A percentile compares a stretch with the other conserved stretches of the same genome.
These are phyloP conservation scores for Sebastes trivittatus DNA, from an alignment of 2,797 vertebrate species.

Conservation along the genomic window DNA sequence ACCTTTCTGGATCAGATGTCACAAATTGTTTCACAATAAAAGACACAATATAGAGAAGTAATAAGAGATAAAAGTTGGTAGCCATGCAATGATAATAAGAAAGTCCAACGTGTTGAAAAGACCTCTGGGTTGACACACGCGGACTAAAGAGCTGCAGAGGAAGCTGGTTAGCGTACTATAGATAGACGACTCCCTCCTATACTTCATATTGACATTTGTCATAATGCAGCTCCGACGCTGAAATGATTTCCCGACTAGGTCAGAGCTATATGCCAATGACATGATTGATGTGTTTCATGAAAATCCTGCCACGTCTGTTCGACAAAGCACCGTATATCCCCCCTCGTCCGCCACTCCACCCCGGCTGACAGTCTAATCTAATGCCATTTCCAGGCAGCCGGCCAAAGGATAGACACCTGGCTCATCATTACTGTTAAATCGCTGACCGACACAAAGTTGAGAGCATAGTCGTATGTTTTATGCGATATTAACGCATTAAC, in stretches of 20 bases:
- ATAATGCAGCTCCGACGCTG: slow-evolving; percentile 35
- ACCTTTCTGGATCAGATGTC: neutral
- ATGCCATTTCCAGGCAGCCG: slow-evolving; percentile 64
- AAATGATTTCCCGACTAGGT: slow-evolving; percentile 42
- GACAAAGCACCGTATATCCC: neutral
- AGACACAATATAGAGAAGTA: neutral
- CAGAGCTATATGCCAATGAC: slow-evolving; percentile 20
- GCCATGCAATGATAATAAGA: neutral
- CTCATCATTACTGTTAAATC: slow-evolving; percentile 53
- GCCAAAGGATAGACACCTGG: slow-evolving; percentile 67
- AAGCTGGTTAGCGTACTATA: slow-evolving; percentile 14
- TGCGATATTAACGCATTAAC: slow-evolving; percentile 14
- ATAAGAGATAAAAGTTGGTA: neutral
- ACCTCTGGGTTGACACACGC: neutral
- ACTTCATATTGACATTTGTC: slow-evolving; percentile 49
- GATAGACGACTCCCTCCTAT: slow-evolving; percentile 9
- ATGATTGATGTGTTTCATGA: slow-evolving; percentile 65
- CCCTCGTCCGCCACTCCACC: neutral
- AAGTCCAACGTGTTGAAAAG: neutral
- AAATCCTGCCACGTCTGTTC: slow-evolving; percentile 47
- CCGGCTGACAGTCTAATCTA: slow-evolving; percentile 50
- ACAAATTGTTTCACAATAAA: neutral
- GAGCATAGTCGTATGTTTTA: slow-evolving; percentile 32
- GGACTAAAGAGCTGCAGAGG: neutral
- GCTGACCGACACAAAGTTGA: slow-evolving; percentile 62